Conservation (phyloP, 2,113 vertebrate genomes). For the Peromyscus californicus region DNA sequence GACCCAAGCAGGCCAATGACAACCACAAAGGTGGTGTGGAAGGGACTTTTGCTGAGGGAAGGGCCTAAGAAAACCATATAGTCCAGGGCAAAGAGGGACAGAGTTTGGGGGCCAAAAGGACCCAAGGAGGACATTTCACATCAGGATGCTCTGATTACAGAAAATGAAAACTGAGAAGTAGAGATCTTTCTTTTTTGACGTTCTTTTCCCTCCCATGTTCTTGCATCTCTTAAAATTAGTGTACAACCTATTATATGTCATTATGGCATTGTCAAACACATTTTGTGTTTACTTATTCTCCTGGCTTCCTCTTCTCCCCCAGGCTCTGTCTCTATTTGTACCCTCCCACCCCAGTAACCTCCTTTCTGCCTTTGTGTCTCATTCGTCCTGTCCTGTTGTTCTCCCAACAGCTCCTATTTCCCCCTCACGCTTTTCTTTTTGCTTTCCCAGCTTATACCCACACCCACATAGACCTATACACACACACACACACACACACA, state of each 20-base stretch:
- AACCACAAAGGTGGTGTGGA: not conserved
- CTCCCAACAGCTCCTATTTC: not conserved
- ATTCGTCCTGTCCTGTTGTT: not conserved
- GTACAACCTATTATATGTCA: not conserved
- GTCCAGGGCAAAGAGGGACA: not conserved
- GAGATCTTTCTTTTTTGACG: not conserved
- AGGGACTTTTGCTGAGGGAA: not conserved
- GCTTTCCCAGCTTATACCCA: not conserved
- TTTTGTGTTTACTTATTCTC: not conserved
- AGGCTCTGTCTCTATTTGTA: not conserved
- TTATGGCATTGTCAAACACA: not conserved
- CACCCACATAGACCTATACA: too few relatives aligned
- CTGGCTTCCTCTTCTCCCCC: not conserved
- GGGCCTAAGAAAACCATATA: not conserved
- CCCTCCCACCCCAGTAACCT: not conserved
- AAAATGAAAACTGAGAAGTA: not conserved
- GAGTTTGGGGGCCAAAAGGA: not conserved
- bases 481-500: not conserved
- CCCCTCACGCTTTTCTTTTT: not conserved
- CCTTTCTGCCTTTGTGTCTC: not conserved
- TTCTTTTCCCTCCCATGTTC: too few relatives aligned
- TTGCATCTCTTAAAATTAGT: not conserved
- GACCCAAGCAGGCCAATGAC: not conserved
- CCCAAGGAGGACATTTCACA: not conserved
- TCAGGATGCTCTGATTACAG: not conserved